A percentile compares a stretch with the other conserved stretches of the same genome.
These are phyloP conservation scores for Lamellibrachia satsuma DNA, from an alignment of 2,888 invertebrate genomes.

Conservation along the genomic window DNA sequence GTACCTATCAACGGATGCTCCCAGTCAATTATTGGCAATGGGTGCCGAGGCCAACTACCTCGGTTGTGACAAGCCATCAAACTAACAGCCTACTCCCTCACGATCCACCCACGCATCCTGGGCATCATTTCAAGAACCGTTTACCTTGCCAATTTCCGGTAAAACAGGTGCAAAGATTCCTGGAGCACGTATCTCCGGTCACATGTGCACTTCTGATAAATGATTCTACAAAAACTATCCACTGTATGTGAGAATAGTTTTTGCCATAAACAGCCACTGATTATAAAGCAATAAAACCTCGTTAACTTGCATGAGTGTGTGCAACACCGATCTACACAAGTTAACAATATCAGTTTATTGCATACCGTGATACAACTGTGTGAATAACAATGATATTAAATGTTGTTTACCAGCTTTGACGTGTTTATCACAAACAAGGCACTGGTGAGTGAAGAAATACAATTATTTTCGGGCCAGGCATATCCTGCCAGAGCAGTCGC, in stretches of 20 bases:
- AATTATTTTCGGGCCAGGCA: not conserved
- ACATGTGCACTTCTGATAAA: not conserved
- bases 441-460: not conserved
- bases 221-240: not conserved
- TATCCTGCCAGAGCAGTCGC: not conserved
- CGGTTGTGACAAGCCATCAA: not conserved
- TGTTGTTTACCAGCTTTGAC: not conserved
- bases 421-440: not conserved
- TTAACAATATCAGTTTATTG: not conserved
- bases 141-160: not conserved
- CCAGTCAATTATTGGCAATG: not conserved
- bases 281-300: not conserved
- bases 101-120: not conserved
- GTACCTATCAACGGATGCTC: not conserved
- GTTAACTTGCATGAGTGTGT: not conserved
- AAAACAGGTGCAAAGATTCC: not conserved
- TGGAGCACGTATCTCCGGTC: not conserved
- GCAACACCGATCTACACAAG: not conserved
- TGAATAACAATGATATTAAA: not conserved
- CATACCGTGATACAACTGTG: not conserved
- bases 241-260: not conserved
- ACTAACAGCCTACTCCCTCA: not conserved
- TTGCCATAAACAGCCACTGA: not conserved
- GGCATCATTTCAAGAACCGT: not conserved
- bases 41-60: not conserved